Percentiles rank a stretch among this genome's conserved stretches.
Evolutionary conservation across 2,113 vertebrate genomes (phyloP).

Genomic region (Chinchilla lanigera): DNA sequence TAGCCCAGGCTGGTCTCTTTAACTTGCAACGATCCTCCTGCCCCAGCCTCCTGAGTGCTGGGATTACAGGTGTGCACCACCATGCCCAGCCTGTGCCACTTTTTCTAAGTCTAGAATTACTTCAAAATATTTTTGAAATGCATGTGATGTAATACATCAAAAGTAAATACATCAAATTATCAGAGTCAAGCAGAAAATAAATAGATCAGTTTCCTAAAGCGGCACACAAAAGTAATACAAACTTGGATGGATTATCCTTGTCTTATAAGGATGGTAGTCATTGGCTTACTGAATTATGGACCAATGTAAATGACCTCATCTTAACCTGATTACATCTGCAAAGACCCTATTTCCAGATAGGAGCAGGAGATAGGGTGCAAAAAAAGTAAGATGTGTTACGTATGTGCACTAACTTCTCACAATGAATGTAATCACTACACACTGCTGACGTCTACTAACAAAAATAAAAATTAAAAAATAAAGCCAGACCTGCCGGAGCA

Average conservation of each 20-base stretch:
- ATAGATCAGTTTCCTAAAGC: background rate
- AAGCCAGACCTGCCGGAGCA: background rate
- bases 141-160: background rate
- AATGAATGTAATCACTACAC: background rate
- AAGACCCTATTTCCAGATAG: background rate
- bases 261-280: background rate
- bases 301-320: background rate
- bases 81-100: too few relatives aligned
- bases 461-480: background rate
- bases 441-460: background rate
- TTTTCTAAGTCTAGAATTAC: slow-evolving; percentile 22
- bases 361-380: background rate
- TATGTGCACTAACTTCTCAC: background rate
- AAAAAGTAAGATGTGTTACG: background rate
- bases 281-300: background rate
- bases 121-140: slow-evolving; percentile 17
- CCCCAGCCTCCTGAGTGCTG: too few relatives aligned
- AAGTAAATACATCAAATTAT: background rate
- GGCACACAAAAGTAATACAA: background rate
- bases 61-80: too few relatives aligned
- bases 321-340: slow-evolving; percentile 16
- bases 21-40: too few relatives aligned
- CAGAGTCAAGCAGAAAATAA: background rate
- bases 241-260: background rate
- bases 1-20: too few relatives aligned